Conservation (phyloP, 2,888 invertebrate genomes). For the Heteromyza rotundicornis region DNA sequence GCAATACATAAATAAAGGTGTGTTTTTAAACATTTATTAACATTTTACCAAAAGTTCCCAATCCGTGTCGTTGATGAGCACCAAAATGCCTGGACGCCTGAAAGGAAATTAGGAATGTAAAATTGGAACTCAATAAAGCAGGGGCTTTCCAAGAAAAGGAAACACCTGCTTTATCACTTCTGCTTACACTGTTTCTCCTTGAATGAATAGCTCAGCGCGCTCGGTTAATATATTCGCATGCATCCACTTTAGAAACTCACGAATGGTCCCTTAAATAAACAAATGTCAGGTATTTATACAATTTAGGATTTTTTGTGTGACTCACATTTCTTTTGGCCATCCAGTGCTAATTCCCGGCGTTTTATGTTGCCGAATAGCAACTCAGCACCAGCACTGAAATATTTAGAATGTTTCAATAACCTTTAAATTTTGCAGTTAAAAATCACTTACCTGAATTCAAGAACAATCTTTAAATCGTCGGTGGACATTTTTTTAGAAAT, state of each 20-base stretch:
- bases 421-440: neutral
- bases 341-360: constrained; percentile 71
- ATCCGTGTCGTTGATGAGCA: constrained; percentile 92
- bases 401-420: neutral
- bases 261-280: constrained; percentile 69
- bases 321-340: constrained; percentile 64
- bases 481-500: constrained; percentile 20
- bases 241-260: constrained; percentile 80
- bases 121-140: neutral
- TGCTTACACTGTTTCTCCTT: constrained; percentile 62
- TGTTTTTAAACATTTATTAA: neutral
- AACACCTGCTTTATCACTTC: neutral
- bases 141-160: neutral
- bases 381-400: constrained; percentile 86
- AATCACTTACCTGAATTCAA: constrained; percentile 52
- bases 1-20: neutral
- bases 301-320: constrained; percentile 37
- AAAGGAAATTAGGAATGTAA: constrained; percentile 10
- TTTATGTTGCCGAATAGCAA: constrained; percentile 86
- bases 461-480: constrained; percentile 42
- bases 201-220: constrained; percentile 75
- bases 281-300: neutral
- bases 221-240: constrained; percentile 83
- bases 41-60: constrained; percentile 81
- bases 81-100: constrained; percentile 86